Evolutionary conservation across 2,797 vertebrate species (phyloP), one percentile per base, ranked within the genome.

Genomic region (Periparus ater): DNA sequence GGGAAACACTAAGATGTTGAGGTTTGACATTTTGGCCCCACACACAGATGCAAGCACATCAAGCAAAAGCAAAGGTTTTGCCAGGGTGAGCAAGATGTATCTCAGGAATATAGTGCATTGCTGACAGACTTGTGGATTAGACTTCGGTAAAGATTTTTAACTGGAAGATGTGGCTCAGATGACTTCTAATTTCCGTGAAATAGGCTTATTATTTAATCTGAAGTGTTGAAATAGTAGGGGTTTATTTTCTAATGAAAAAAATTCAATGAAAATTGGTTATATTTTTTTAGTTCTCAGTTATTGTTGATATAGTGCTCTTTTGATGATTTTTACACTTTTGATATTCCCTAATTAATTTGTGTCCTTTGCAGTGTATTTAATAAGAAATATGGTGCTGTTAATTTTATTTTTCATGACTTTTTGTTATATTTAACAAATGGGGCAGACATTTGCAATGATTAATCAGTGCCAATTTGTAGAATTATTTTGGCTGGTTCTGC

Each of bases 1-100:
- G 54, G 78, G 82, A 76, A 53, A 72, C 21, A 71, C 13, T 76
- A 75, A 77, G 48, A 48, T 84, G 54, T 51, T 78, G 44, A 87
- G 76, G 55, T 77, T 96, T 85, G 71, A 75, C 75, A 66, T 94
- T 94, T 94, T 94, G 74, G 42, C 72, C 66, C 19, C 34, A 17
- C 63, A 55, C 6, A 8, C 65, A 79, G 60, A 32, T 45, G 21
- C 30, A 82, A 79, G 40, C 40, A 42, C 5, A 4, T 79, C 65
- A 75, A 82, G 40, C 55, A 93, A 82, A 90, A 78, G 58, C 0
- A 1, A 92, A 87, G 36, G 22, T 72, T 85, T 91, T 0, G 0
- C 29, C 38, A 34, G 27, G 14, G 16, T 81, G 60, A 80, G 54
- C 57, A 94, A 87, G 27, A 71, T 30, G 10, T 48, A 75, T 51